Evolutionary conservation across 1,140 invertebrate species (phyloP), one percentile per base, ranked within the genome.

Genomic region (Phenacoccus solenopsis): DNA sequence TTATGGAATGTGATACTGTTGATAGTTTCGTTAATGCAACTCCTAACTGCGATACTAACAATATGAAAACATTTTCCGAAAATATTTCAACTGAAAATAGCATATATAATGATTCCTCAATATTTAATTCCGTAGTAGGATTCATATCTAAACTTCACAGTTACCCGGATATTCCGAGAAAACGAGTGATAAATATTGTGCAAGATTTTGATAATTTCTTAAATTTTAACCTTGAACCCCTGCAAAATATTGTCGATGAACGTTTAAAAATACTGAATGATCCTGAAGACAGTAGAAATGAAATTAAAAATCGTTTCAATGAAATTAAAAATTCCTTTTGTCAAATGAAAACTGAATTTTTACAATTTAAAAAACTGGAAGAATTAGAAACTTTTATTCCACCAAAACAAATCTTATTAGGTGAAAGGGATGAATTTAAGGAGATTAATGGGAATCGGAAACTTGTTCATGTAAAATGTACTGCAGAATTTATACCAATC

Each of bases 311-410:
- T 67, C 16, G 16, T 67, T 27, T 67, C 7, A 22, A 21, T 16
- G 28, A 22, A 22, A 16, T 25, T 4, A 13, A 67, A 67, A 69
- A 69, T 49, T 30, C 68, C 7, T 69, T 69, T 69, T 9, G 20
- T 30, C 3, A 35, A 16, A 16, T 69, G 32, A 21, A 35, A 21
- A 4, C 68, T 32, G 68, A 69, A 24, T 32, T 32, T 20, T 21
- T 30, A 69, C 27, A 30, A 49, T 16, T 69, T 16, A n/a, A 28
- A 35, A n/a, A 16, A 30, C 32, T 69, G 3, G 20, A 20, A 69
- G 32, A 32, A 20, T 16, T n/a, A 69, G 68, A 28, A 69, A 35
- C 35, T n/a, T 69, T n/a, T 22, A 69, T 69, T 30, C 3, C 20
- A 16, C 68, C 30, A 5, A 32, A 5, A 7, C 30, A 32, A 13